phyloP scores from a whole-genome alignment of 2,113 vertebrate genomes.

The Etheostoma spectabile region DNA sequence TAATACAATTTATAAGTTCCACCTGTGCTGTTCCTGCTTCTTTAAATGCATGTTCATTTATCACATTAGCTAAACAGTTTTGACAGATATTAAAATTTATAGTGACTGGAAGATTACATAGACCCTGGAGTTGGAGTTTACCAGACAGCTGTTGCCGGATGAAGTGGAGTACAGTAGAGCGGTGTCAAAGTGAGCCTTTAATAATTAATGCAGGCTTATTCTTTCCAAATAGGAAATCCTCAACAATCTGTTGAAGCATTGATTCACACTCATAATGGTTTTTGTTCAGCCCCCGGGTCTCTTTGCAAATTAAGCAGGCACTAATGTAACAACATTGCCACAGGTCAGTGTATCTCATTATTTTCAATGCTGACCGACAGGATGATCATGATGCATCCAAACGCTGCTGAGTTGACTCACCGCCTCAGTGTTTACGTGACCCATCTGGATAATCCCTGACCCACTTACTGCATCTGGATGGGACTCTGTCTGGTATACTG shows the following conservation, averaged over 20 bases:
- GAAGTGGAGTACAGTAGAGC: background rate
- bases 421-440: constrained; percentile 56
- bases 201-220: background rate
- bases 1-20: background rate
- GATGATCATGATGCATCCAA: constrained; percentile 46
- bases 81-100: background rate
- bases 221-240: background rate
- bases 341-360: constrained; percentile 47
- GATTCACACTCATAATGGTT: constrained; percentile 3
- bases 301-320: background rate
- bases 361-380: constrained; percentile 31
- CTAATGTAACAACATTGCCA: constrained; percentile 1
- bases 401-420: constrained; percentile 62
- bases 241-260: background rate
- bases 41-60: no score
- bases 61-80: background rate
- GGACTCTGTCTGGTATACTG: constrained; percentile 37
- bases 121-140: background rate
- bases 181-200: background rate
- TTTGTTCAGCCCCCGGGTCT: background rate
- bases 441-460: constrained; percentile 73
- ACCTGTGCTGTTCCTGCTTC: no score
- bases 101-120: background rate
- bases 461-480: constrained; percentile 73
- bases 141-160: background rate